phyloP scores from a whole-genome alignment of 2,888 invertebrate genomes.

The Deilephila porcellus region DNA sequence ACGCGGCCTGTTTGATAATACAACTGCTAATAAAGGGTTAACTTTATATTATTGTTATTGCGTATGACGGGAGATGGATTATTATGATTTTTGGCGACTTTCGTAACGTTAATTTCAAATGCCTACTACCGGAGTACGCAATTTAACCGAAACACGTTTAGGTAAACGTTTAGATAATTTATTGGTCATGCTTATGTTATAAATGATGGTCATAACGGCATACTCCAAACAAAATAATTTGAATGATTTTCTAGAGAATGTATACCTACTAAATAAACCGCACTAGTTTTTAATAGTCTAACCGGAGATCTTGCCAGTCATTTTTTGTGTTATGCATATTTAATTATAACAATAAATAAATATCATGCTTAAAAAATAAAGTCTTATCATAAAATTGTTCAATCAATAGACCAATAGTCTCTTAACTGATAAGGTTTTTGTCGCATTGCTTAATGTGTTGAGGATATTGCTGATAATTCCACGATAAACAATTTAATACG shows the following conservation, averaged over 20 bases:
- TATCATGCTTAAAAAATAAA: slow-evolving; percentile 68
- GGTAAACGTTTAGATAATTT: slow-evolving; percentile 26
- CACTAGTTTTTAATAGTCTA: background rate
- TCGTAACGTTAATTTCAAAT: slow-evolving; percentile 29
- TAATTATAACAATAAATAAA: no score
- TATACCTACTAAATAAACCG: background rate
- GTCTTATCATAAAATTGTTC: slow-evolving; percentile 61
- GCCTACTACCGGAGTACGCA: slow-evolving; percentile 13
- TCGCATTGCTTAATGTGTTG: slow-evolving; percentile 25
- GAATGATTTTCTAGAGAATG: slow-evolving; percentile 22
- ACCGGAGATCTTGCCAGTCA: background rate
- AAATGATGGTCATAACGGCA: slow-evolving; percentile 29
- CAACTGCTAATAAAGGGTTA: slow-evolving; percentile 81
- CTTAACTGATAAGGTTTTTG: slow-evolving; percentile 38
- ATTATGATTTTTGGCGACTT: slow-evolving; percentile 49
- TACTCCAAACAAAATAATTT: slow-evolving; percentile 29
- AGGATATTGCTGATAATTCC: background rate
- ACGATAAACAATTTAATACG: background rate
- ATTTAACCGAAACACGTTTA: slow-evolving; percentile 25
- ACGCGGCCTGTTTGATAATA: slow-evolving; percentile 69
- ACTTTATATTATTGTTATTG: slow-evolving; percentile 70
- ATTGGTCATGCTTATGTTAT: slow-evolving; percentile 23
- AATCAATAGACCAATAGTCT: slow-evolving; percentile 52
- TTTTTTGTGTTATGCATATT: no score
- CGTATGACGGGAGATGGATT: slow-evolving; percentile 66